phyloP scores from a whole-genome alignment of 2,113 vertebrate genomes.

The Tetraodon nigroviridis region DNA sequence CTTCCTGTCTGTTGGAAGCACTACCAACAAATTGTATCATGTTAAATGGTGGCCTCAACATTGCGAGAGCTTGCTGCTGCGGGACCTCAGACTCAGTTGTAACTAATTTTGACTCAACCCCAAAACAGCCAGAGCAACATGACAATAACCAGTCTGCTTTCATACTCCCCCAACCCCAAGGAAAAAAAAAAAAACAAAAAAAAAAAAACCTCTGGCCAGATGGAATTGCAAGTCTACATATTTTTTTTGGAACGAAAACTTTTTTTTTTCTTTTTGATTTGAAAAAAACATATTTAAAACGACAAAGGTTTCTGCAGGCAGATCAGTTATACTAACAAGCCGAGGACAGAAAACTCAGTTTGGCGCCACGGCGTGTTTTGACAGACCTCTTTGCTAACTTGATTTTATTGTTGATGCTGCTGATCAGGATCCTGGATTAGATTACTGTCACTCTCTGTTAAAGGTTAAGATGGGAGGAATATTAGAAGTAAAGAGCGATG shows the following conservation, averaged over 20 bases:
- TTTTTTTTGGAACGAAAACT: slow-evolving; percentile 36
- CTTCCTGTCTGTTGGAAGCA: slow-evolving; percentile 71
- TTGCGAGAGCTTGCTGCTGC: slow-evolving; percentile 51
- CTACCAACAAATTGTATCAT: slow-evolving; percentile 71
- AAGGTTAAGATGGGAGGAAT: slow-evolving; percentile 68
- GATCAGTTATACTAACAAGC: slow-evolving; percentile 17
- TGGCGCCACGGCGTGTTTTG: slow-evolving; percentile 15
- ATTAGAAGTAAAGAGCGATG: slow-evolving; percentile 72
- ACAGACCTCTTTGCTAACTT: slow-evolving; percentile 22
- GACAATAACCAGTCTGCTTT: slow-evolving; percentile 63
- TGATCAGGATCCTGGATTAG: slow-evolving; percentile 75
- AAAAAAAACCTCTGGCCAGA: slow-evolving; percentile 55
- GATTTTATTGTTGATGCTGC: slow-evolving; percentile 66
- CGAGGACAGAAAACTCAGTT: slow-evolving; percentile 8
- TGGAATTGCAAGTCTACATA: slow-evolving; percentile 41
- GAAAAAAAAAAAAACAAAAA: slow-evolving; percentile 20
- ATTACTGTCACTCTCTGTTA: slow-evolving; percentile 76
- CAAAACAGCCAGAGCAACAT: slow-evolving; percentile 67
- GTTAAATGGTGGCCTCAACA: slow-evolving; percentile 63
- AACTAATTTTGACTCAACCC: slow-evolving; percentile 66
- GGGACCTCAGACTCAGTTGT: slow-evolving; percentile 63
- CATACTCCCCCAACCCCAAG: not conserved
- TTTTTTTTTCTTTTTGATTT: not conserved
- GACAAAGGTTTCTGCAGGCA: slow-evolving; percentile 22
- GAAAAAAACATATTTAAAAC: slow-evolving; percentile 20